phyloP scores from a whole-genome alignment of 2,888 invertebrate species.

The Frankliniella intonsa region DNA sequence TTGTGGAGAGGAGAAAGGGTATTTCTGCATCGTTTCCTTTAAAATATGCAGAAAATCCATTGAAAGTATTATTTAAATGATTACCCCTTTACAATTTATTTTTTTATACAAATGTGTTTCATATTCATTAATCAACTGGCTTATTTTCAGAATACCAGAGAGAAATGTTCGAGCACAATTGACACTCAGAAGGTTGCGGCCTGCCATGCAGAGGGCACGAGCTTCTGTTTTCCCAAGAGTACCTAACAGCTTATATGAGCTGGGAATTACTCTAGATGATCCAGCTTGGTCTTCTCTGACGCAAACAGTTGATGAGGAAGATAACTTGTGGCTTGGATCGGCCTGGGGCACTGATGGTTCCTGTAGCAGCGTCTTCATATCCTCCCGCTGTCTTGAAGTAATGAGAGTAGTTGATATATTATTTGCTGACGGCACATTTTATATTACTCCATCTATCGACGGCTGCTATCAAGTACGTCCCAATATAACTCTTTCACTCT shows the following conservation, averaged over 20 bases:
- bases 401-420: background rate
- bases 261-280: background rate
- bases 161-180: background rate
- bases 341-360: background rate
- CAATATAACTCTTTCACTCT: background rate
- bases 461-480: background rate
- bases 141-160: background rate
- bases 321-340: background rate
- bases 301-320: background rate
- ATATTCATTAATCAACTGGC: too few relatives aligned
- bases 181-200: background rate
- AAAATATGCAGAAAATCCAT: too few relatives aligned
- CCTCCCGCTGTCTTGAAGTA: background rate
- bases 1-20: too few relatives aligned
- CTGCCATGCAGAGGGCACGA: constrained; percentile 5
- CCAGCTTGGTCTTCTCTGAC: background rate
- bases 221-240: background rate
- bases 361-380: background rate
- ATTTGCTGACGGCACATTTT: background rate
- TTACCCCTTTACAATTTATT: background rate
- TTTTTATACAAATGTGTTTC: too few relatives aligned
- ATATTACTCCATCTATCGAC: background rate
- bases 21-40: too few relatives aligned
- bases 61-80: background rate
- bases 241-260: background rate